Percentiles rank a stretch among this genome's conserved stretches.
These are phyloP conservation scores for Azemiops feae DNA, from an alignment of 2,113 vertebrate genomes.

Conservation along the genomic window DNA sequence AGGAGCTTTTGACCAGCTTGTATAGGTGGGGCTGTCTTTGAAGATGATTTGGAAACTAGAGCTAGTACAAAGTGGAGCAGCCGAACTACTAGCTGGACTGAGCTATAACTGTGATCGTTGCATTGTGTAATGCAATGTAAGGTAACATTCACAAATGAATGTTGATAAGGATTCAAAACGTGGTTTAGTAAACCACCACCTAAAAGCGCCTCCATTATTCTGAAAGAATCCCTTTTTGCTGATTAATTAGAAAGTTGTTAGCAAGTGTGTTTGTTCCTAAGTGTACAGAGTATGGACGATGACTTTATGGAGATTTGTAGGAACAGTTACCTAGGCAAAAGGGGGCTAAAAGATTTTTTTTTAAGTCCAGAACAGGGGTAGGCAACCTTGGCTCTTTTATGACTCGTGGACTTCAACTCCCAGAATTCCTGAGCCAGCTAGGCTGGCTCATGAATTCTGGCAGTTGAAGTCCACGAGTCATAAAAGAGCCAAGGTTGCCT, in stretches of 20 bases:
- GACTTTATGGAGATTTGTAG: background rate
- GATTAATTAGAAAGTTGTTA: background rate
- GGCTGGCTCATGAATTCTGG: no score
- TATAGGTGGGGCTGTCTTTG: background rate
- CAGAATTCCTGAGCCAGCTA: no score
- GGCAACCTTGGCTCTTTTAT: no score
- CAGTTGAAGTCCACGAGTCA: no score
- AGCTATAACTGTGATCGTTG: background rate
- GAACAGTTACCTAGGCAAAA: background rate
- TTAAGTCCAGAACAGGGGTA: background rate
- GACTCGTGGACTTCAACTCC: no score
- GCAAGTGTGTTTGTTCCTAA: background rate
- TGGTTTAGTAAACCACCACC: background rate
- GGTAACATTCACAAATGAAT: background rate
- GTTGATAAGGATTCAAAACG: background rate
- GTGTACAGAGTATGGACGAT: background rate
- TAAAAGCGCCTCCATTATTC: background rate
- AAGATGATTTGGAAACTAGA: background rate
- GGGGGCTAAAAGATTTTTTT: background rate
- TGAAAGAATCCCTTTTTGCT: background rate
- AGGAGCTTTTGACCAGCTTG: background rate
- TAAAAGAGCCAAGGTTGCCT: no score
- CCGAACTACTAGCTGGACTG: background rate
- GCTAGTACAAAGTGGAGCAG: background rate
- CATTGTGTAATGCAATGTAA: background rate